phyloP scores from a whole-genome alignment of 1,140 invertebrate species.

The Listronotus oregonensis region DNA sequence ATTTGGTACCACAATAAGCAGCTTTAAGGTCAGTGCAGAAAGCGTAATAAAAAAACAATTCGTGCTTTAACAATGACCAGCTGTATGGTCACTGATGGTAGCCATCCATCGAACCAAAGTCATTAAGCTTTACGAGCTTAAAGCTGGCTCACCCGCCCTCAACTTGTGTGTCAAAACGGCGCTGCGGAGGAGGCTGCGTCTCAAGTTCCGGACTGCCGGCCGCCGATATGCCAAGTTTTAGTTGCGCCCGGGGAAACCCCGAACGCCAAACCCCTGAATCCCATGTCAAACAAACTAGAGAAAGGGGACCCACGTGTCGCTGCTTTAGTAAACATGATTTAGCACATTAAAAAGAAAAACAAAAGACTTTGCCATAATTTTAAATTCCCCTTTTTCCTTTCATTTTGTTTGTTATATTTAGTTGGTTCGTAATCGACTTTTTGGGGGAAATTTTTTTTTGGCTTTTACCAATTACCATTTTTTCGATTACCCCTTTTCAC shows the following conservation, averaged over 20 bases:
- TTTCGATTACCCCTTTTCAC: too few species aligned
- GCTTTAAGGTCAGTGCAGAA: slow-evolving; percentile 13
- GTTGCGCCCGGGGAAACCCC: slow-evolving; percentile 50
- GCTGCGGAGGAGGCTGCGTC: slow-evolving; percentile 39
- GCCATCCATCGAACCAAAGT: slow-evolving; percentile 25
- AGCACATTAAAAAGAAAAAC: slow-evolving; percentile 8
- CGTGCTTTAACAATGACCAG: slow-evolving; percentile 21
- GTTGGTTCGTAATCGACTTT: too few species aligned
- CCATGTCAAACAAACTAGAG: slow-evolving; percentile 9
- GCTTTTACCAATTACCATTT: too few species aligned
- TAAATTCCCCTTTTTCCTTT: slow-evolving; percentile 14
- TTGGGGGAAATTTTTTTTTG: too few species aligned
- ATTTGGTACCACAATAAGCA: neutral
- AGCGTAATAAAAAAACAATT: slow-evolving; percentile 20
- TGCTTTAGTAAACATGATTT: slow-evolving; percentile 15
- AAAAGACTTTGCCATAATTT: slow-evolving; percentile 23
- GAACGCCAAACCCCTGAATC: slow-evolving; percentile 35
- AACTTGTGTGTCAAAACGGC: slow-evolving; percentile 25
- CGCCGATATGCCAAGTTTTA: slow-evolving; percentile 29
- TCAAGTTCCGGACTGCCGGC: slow-evolving; percentile 41
- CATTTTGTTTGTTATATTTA: slow-evolving; percentile 5
- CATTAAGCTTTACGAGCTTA: neutral
- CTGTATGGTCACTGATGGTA: slow-evolving; percentile 29
- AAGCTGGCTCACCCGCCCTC: slow-evolving; percentile 17
- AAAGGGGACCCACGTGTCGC: slow-evolving; percentile 20